Percentiles rank a stretch among this genome's conserved stretches.
These are phyloP conservation scores for Eupithecia dodoneata DNA, from an alignment of 2,888 invertebrate species.

Conservation along the genomic window DNA sequence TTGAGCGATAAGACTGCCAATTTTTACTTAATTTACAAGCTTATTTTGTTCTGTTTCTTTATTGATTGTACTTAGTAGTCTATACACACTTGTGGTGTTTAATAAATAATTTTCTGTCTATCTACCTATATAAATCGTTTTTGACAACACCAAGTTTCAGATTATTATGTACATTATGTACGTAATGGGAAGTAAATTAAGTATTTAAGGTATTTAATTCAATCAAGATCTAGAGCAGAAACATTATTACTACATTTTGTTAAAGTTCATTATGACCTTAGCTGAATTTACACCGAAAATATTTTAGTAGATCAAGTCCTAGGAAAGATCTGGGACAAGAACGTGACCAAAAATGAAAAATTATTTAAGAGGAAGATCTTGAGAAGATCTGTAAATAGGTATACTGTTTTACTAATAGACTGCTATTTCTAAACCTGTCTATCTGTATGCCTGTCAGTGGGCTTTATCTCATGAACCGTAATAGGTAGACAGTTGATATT, in stretches of 20 bases:
- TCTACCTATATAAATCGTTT: too few species aligned
- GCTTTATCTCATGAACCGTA: background rate
- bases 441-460: background rate
- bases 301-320: background rate
- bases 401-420: background rate
- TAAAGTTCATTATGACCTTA: slow-evolving; percentile 4
- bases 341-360: background rate
- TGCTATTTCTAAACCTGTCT: background rate
- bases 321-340: background rate
- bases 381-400: too few species aligned
- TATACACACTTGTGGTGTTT: too few species aligned
- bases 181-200: background rate
- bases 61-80: too few species aligned
- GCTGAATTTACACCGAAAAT: slow-evolving; percentile 5
- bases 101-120: too few species aligned
- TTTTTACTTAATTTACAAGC: too few species aligned
- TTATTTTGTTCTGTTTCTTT: too few species aligned
- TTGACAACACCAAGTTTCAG: too few species aligned
- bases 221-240: slow-evolving; percentile 4
- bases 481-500: background rate
- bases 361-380: background rate
- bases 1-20: too few species aligned
- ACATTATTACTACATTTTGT: slow-evolving; percentile 1
- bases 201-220: background rate
- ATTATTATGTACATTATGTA: too few species aligned